Evolutionary conservation across 2,113 vertebrate genomes (phyloP), one percentile per base, ranked within the genome.

Genomic region (Hemichromis elongatus): DNA sequence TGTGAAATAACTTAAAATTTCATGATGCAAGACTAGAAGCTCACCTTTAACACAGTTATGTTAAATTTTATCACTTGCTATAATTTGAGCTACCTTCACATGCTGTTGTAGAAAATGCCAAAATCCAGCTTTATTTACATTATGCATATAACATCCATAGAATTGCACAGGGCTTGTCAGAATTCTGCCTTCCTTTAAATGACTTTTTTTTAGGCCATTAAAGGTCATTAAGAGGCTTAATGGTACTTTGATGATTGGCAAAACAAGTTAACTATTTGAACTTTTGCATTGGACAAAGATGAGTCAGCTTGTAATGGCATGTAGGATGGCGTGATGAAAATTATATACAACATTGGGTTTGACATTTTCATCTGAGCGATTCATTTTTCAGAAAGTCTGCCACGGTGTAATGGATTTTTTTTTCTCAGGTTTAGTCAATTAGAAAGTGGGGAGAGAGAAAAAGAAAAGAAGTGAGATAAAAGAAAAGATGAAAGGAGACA

Each of bases 361-460:
- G 89, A 91, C 90, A 91, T 92, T 93, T 91, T 87, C 18, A 7
- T 86, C 87, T n/a, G n/a, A 89, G 84, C 82, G 79, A 33, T 80
- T 93, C 82, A 82, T 90, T 83, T 83, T 85, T 80, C 82, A 91
- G 59, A 80, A 85, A 73, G 83, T 86, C 82, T 75, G 53, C 88
- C 68, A 83, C 28, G 57, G 84, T 52, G 63, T 90, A 87, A 90
- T 90, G 54, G 83, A 61, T 70, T 79, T 79, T 88, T 90, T 86
- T 59, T 73, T 14, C 28, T 77, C 57, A 10, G 52, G 26, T 93
- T 90, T 77, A 81, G 75, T 89, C 83, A 87, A 87, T 90, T 91
- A 90, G 40, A 82, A 83, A 59, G 45, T n/a, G 19, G 33, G 42
- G 56, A n/a, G 24, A 89, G 56, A 70, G 79, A 61, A 12, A 11